Evolutionary conservation across 2,888 invertebrate genomes (phyloP).

Genomic region (Lycophotia porphyrea): DNA sequence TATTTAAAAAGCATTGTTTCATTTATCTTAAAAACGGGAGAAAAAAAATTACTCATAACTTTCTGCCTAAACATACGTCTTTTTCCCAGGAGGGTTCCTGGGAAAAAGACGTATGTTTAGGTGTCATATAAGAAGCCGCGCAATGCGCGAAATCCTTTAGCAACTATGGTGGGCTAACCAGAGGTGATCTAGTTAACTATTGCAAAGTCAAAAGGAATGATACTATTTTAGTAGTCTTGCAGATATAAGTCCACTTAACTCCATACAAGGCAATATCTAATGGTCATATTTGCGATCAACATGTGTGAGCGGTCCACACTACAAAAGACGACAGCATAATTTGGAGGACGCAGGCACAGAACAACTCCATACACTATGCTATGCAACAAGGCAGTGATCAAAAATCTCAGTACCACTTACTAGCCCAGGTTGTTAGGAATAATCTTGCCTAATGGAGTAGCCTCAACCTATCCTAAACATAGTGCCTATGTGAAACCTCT

Average conservation of each 20-base stretch:
- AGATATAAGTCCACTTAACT: background rate
- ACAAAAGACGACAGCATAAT: background rate
- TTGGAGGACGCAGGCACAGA: background rate
- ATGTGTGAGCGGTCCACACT: background rate
- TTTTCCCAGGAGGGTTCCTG: too few relatives aligned
- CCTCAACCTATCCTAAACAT: background rate
- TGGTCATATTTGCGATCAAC: background rate
- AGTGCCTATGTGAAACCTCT: background rate
- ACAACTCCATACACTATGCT: background rate
- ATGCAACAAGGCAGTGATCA: background rate
- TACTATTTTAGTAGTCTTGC: background rate
- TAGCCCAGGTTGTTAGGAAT: background rate
- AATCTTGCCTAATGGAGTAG: background rate
- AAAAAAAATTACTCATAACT: background rate
- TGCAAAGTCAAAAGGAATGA: background rate
- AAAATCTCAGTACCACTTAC: background rate
- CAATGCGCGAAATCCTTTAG: background rate
- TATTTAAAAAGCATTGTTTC: constrained; percentile 86
- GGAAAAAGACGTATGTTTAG: background rate
- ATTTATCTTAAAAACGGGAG: constrained; percentile 57
- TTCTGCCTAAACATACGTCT: too few relatives aligned
- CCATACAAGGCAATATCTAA: background rate
- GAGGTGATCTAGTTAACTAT: background rate
- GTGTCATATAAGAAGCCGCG: background rate
- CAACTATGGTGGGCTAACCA: background rate